A percentile compares a stretch with the other conserved stretches of the same genome.
Conservation (phyloP, 2,113 vertebrate species). For the Sula dactylatra region DNA sequence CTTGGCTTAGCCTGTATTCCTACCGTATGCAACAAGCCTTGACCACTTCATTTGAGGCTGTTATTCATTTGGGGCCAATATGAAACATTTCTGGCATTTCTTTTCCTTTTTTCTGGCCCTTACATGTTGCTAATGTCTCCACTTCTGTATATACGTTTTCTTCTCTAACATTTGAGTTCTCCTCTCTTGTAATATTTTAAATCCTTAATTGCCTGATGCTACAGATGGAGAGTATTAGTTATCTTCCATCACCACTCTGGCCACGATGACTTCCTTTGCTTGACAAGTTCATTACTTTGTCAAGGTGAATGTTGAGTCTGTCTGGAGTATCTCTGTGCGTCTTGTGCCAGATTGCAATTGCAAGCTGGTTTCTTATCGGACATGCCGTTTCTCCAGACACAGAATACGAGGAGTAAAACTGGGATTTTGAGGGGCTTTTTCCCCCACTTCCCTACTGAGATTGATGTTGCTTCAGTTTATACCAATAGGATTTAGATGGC, state of each 20-base stretch:
- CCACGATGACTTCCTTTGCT: not conserved
- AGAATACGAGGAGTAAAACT: not conserved
- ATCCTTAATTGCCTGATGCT: not conserved
- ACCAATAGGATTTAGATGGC: not conserved
- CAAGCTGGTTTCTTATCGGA: not conserved
- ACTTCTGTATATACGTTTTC: not conserved
- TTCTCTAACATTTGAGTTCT: not conserved
- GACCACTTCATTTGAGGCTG: not conserved
- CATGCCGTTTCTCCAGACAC: not conserved
- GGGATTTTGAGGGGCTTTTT: not conserved
- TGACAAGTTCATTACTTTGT: slow-evolving; percentile 12
- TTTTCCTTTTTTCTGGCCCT: not conserved
- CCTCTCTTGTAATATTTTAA: not conserved
- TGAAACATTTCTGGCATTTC: not conserved
- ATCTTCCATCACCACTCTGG: not conserved
- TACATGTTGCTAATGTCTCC: not conserved
- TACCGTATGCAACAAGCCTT: not conserved
- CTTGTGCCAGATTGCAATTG: not conserved
- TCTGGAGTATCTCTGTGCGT: not conserved
- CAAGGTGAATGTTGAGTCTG: not conserved
- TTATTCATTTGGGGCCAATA: not conserved
- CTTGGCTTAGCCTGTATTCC: not conserved
- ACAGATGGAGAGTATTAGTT: not conserved
- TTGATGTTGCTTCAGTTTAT: not conserved
- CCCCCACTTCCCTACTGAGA: not conserved